Percentiles rank a stretch among this genome's conserved stretches.
Conservation (phyloP, 2,797 vertebrate genomes). For the Manis pentadactyla region DNA sequence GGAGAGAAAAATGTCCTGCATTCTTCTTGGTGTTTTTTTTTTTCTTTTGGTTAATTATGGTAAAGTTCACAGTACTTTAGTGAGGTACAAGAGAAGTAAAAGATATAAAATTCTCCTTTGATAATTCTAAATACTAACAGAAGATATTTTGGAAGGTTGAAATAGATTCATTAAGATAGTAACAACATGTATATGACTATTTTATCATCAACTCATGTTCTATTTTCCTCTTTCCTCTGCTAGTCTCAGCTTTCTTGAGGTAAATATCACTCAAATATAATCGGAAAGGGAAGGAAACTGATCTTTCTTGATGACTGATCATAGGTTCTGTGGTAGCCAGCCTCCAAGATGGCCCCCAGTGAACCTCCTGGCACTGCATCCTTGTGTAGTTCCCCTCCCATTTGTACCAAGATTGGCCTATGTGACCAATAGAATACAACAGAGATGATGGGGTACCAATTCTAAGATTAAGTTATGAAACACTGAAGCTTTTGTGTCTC, state of each 20-base stretch:
- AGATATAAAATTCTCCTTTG: background rate
- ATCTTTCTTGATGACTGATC: background rate
- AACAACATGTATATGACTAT: background rate
- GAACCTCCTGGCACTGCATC: background rate
- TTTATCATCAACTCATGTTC: background rate
- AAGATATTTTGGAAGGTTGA: background rate
- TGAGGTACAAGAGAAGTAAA: background rate
- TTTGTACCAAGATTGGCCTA: background rate
- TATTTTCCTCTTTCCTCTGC: background rate
- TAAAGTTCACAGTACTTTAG: background rate
- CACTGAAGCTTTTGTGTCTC: background rate
- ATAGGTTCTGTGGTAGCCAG: background rate
- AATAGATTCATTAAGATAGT: background rate
- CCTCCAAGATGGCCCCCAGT: background rate
- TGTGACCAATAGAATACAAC: background rate
- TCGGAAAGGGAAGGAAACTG: background rate
- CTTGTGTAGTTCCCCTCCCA: background rate
- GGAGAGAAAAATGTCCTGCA: background rate
- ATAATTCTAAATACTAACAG: conserved; percentile 6
- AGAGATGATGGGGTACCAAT: background rate
- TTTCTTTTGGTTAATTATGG: background rate
- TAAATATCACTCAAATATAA: background rate
- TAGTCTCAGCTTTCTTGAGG: background rate
- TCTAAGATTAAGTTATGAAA: background rate
- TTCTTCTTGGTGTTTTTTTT: background rate